Evolutionary conservation across 2,888 invertebrate genomes (phyloP).

Genomic region (Dicyrtomina minuta): DNA sequence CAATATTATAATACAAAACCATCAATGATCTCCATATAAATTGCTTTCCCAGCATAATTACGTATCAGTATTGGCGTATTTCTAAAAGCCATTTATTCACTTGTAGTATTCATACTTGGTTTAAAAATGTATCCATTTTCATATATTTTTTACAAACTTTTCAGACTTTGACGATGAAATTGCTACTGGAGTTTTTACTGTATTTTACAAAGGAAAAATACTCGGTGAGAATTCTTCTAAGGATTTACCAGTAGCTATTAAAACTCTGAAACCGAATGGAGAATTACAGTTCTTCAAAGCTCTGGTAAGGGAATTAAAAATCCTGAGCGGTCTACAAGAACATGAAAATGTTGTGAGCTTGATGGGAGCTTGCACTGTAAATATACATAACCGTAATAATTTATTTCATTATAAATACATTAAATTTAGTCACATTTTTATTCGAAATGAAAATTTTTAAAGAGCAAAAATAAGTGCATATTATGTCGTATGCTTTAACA

Average conservation of each 20-base stretch:
- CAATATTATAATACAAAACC: too few relatives aligned
- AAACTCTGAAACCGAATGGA: constrained; percentile 17
- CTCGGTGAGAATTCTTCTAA: neutral
- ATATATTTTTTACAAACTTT: neutral
- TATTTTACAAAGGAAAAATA: constrained; percentile 10
- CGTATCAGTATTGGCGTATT: too few relatives aligned
- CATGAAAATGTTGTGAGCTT: constrained; percentile 24
- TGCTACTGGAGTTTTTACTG: constrained; percentile 20
- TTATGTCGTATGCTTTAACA: too few relatives aligned
- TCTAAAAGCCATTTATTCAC: too few relatives aligned
- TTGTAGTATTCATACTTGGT: too few relatives aligned
- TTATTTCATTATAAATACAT: neutral
- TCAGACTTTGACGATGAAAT: constrained; percentile 20
- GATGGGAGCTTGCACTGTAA: constrained; percentile 9
- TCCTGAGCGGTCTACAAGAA: constrained; percentile 7
- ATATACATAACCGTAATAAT: constrained; percentile 1
- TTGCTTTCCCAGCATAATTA: too few relatives aligned
- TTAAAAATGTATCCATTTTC: too few relatives aligned
- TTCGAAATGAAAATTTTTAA: too few relatives aligned
- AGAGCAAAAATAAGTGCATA: too few relatives aligned
- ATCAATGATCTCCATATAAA: too few relatives aligned
- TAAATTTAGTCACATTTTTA: too few relatives aligned
- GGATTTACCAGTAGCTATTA: constrained; percentile 4
- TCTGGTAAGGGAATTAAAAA: constrained; percentile 26
- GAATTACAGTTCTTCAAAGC: constrained; percentile 26